Evolutionary conservation across 2,888 invertebrate species (phyloP).

Genomic region (Agrotis segetum): DNA sequence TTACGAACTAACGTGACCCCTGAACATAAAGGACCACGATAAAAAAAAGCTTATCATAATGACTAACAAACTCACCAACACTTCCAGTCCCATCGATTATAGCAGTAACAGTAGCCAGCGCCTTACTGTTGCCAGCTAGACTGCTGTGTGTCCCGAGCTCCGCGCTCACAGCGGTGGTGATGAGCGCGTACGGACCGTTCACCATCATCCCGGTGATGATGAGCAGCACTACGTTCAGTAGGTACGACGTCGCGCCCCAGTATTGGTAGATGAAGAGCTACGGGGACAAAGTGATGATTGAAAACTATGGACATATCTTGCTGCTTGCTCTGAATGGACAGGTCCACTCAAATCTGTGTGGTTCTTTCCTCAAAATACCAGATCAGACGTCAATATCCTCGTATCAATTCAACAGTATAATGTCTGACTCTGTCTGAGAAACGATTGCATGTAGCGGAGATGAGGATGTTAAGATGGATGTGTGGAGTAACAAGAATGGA

Average conservation of each 20-base stretch:
- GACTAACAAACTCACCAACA: constrained; percentile 90
- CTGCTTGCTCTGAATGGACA: too few species aligned
- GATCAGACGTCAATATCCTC: too few species aligned
- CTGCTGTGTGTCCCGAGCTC: constrained; percentile 97
- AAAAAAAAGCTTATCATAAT: too few species aligned
- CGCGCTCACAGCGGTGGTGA: constrained; percentile 98
- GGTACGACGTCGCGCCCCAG: constrained; percentile 92
- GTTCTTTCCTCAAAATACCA: too few species aligned
- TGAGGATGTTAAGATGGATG: too few species aligned
- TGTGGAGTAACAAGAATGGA: too few species aligned
- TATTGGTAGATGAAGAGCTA: constrained; percentile 95
- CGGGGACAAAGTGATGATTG: constrained; percentile 67
- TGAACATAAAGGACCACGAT: too few species aligned
- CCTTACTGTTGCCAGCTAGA: constrained; percentile 96
- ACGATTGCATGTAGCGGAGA: too few species aligned
- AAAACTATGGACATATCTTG: not conserved
- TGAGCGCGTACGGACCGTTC: constrained; percentile 98
- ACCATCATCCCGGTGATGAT: constrained; percentile 95
- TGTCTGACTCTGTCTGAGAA: too few species aligned
- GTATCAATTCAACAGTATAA: too few species aligned
- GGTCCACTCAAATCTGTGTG: too few species aligned
- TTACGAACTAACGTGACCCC: too few species aligned
- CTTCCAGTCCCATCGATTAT: constrained; percentile 99
- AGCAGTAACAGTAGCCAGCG: constrained; percentile 98
- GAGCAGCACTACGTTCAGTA: constrained; percentile 93